phyloP scores from a whole-genome alignment of 2,888 invertebrate species.

The Drosophila mayaguana region DNA sequence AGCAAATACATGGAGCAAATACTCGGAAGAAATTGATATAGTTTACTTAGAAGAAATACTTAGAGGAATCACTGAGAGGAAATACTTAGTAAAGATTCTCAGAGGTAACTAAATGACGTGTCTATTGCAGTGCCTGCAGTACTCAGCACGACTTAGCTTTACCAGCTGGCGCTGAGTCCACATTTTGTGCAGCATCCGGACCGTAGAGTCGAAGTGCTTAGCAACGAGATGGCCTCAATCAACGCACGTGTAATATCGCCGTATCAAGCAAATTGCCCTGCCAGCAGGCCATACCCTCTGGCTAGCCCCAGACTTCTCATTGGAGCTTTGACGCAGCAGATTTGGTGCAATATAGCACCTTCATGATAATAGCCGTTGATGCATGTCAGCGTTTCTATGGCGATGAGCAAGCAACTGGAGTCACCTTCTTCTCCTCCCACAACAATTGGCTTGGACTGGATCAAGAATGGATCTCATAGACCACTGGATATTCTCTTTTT shows the following conservation, averaged over 20 bases:
- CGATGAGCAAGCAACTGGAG: conserved; percentile 37
- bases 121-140: conserved; percentile 18
- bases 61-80: no score
- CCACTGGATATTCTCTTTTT: not conserved
- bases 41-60: not conserved
- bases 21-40: no score
- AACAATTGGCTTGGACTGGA: conserved; percentile 46
- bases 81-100: not conserved
- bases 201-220: conserved; percentile 3
- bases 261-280: conserved; percentile 32
- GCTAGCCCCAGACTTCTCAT: conserved; percentile 79
- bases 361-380: conserved; percentile 71
- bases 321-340: conserved; percentile 23
- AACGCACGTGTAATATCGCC: conserved; percentile 45
- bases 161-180: conserved; percentile 44
- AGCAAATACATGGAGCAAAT: no score
- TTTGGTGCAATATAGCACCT: conserved; percentile 49
- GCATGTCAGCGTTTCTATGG: conserved; percentile 62
- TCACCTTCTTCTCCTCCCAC: conserved; percentile 34
- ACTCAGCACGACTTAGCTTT: conserved; percentile 8
- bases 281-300: conserved; percentile 79
- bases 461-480: conserved; percentile 19
- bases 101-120: not conserved
- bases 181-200: conserved; percentile 67
- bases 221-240: conserved; percentile 67